Conservation (phyloP, 2,888 invertebrate genomes). For the Hetaerina titia region DNA sequence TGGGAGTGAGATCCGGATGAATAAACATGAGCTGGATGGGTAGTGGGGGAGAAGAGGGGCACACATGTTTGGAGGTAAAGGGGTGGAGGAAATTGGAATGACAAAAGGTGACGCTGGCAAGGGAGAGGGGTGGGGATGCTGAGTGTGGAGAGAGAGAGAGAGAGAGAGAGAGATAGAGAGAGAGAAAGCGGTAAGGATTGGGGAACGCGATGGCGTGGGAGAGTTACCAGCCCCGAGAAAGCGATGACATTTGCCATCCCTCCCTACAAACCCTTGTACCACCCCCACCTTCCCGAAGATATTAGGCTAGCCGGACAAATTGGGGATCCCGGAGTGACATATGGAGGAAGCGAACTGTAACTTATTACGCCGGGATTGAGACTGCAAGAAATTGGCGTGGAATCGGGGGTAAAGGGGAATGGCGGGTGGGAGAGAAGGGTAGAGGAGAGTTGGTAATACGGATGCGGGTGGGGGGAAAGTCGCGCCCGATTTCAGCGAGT, state of each 20-base stretch:
- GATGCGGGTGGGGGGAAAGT: not conserved
- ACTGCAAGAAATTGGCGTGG: not conserved
- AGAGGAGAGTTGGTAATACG: not conserved
- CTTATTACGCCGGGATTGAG: conserved; percentile 36
- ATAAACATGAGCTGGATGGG: too few species aligned
- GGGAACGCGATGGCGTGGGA: not conserved
- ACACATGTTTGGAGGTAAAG: not conserved
- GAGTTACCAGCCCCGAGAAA: not conserved
- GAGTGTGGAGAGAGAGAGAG: not conserved
- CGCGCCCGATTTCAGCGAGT: not conserved
- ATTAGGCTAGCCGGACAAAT: conserved; percentile 45
- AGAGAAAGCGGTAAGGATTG: not conserved
- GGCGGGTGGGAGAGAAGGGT: not conserved
- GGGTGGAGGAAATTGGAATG: not conserved
- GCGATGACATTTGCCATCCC: not conserved
- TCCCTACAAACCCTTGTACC: not conserved
- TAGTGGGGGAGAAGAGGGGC: too few species aligned
- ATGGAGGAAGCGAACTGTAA: not conserved
- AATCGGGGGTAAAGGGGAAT: not conserved
- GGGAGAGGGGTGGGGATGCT: too few species aligned
- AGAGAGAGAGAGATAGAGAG: not conserved
- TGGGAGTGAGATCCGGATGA: too few species aligned
- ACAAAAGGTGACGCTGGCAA: not conserved
- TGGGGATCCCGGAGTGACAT: not conserved
- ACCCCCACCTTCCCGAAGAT: not conserved